Evolutionary conservation across 92 coral and sea anemone genomes (phyloP).

Genomic region (Epizoanthus scotinus): DNA sequence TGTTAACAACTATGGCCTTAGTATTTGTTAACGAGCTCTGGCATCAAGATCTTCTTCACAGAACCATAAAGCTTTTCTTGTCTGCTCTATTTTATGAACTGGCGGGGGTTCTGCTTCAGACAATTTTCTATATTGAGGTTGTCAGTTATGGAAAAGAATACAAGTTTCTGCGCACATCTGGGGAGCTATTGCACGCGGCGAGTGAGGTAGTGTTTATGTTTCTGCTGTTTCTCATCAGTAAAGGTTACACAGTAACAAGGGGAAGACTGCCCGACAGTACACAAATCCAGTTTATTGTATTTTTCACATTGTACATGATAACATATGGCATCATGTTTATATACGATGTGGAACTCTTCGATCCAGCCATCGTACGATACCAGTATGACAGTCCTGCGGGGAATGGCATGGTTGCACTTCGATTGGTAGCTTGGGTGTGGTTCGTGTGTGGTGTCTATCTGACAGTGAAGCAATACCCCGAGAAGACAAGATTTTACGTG

Average conservation of each 20-base stretch:
- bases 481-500: constrained; percentile 51
- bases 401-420: constrained; percentile 19
- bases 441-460: constrained; percentile 30
- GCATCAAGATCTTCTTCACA: constrained; percentile 48
- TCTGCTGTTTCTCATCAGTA: constrained; percentile 55
- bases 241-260: constrained; percentile 74
- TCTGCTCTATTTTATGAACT: constrained; percentile 49
- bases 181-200: constrained; percentile 52
- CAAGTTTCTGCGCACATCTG: constrained; percentile 16
- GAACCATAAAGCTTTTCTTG: constrained; percentile 60
- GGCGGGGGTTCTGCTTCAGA: constrained; percentile 45
- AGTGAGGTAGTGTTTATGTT: constrained; percentile 58
- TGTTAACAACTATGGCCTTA: constrained; percentile 34
- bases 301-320: constrained; percentile 54
- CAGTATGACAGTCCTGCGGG: constrained; percentile 47
- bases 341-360: constrained; percentile 37
- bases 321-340: constrained; percentile 56
- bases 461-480: constrained; percentile 54
- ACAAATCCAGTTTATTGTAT: constrained; percentile 46
- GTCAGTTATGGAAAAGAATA: constrained; percentile 39
- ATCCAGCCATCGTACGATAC: constrained; percentile 34
- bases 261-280: constrained; percentile 40
- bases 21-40: constrained; percentile 44
- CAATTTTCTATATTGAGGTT: constrained; percentile 38
- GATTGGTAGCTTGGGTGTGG: constrained; percentile 61